Evolutionary conservation across 2,797 vertebrate genomes (phyloP), one percentile per base, ranked within the genome.

Genomic region (Cynopterus sphinx): DNA sequence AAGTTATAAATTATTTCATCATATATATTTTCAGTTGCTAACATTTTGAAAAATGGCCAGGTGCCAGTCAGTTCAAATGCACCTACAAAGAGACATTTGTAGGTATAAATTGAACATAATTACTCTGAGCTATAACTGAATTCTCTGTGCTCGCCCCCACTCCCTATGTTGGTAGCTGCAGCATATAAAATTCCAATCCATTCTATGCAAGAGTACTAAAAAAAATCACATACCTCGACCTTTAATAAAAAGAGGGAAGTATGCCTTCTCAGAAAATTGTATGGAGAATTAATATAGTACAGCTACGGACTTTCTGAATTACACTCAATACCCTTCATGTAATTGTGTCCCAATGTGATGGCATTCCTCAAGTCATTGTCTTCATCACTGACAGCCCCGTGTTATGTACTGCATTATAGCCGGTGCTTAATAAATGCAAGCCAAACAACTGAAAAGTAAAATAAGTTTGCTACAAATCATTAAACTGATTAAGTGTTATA

Each of bases 31-130:
- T 61, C 59, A 43, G 8, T 93, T 93, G 71, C 49, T 90, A 93
- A 78, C 46, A 78, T 83, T 93, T 96, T 71, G 26, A 74, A 22
- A 85, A 91, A 90, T 93, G 39, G 6, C 71, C 67, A 96, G 36
- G 22, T 70, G 51, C 5, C 84, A 93, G 43, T 93, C 68, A 94
- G 9, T 17, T 78, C 68, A 91, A 59, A 43, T 79, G 19, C 36
- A 39, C 71, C 28, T 75, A 75, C 31, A 90, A 63, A 82, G 78
- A 92, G 22, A 13, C 2, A 26, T 17, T 17, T 85, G 77, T 55
- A 79, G 24, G 8, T 77, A 67, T 90, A 86, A 91, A 92, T 89
- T 41, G 17, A 90, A 90, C 0, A 41, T 63, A 67, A 68, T 65
- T 63, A 84, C 7, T 94, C 21, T 24, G 2, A 81, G 51, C 22